Evolutionary conservation across 2,113 vertebrate genomes (phyloP), one percentile per base, ranked within the genome.

Genomic region (Vulpes lagopus): DNA sequence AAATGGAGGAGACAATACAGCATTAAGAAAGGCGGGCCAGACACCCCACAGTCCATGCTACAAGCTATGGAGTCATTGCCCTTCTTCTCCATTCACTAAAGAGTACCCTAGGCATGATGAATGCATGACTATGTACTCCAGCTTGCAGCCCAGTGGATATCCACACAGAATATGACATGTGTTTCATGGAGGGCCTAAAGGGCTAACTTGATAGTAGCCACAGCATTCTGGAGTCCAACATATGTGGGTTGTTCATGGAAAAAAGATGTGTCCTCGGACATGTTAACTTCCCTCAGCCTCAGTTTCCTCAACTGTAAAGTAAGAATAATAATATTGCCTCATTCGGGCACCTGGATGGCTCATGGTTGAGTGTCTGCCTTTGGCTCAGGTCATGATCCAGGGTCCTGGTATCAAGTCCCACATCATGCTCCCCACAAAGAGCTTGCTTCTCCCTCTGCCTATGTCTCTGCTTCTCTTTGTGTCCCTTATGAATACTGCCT

Each of bases 31-130:
- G 69, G 35, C 0, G 2, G 32, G 7, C 60, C 89, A 65, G 76
- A 55, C 2, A 22, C 57, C n/a, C 0, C 2, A 4, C 43, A n/a
- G 32, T 5, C 53, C 49, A 15, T 32, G 76, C n/a, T 15, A 25
- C 19, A 2, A 0, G 10, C 30, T 27, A 16, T 17, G 38, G 4
- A 10, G 30, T 27, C 17, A n/a, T 0, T 11, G 32, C 1, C 5
- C 25, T 69, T 79, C 55, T 53, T 80, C 62, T n/a, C 43, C 0
- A 1, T 11, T 55, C 53, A 30, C 8, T 20, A 7, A 51, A 49
- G 14, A 53, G 32, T 11, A 38, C 25, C 9, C 53, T 5, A 11
- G 62, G 59, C 3, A 30, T 23, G 25, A 69, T 23, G 64, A 71
- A 32, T 23, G 27, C 9, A 0, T 0, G 65, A 23, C 67, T 12